Evolutionary conservation across 2,113 vertebrate genomes (phyloP).

Genomic region (Lipotes vexillifer): DNA sequence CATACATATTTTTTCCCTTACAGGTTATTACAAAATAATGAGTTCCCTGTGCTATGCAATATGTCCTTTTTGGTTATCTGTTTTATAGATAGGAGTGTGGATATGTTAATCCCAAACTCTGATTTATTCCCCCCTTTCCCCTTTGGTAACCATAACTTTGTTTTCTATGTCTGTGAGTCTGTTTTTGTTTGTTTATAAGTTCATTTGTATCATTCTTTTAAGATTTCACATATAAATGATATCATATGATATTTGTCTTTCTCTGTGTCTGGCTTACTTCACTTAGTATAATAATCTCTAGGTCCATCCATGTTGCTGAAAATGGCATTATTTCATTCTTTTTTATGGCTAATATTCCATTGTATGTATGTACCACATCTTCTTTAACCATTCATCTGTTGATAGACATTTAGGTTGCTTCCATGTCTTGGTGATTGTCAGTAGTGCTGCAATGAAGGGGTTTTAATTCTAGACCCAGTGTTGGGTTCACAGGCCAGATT

Average conservation of each 20-base stretch:
- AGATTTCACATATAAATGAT: neutral
- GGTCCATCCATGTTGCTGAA: neutral
- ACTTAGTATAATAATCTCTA: neutral
- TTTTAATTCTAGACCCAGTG: neutral
- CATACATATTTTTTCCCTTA: neutral
- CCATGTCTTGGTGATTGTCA: neutral
- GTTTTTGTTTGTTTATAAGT: neutral
- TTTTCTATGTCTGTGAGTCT: neutral
- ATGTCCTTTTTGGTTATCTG: neutral
- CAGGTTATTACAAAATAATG: neutral
- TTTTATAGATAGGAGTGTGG: neutral
- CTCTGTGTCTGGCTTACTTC: too few relatives aligned
- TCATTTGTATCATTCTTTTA: neutral
- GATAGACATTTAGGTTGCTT: neutral
- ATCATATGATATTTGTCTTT: neutral
- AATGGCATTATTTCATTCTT: neutral
- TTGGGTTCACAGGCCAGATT: neutral
- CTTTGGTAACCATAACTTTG: neutral
- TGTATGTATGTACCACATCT: neutral
- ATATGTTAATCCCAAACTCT: neutral
- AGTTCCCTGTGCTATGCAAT: neutral
- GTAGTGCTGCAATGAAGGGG: neutral
- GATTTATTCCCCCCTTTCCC: neutral
- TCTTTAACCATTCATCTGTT: neutral
- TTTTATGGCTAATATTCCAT: neutral